Base-by-base conservation (phyloP, 2,797 vertebrate genomes). In the Emydoidea blandingii region DNA sequence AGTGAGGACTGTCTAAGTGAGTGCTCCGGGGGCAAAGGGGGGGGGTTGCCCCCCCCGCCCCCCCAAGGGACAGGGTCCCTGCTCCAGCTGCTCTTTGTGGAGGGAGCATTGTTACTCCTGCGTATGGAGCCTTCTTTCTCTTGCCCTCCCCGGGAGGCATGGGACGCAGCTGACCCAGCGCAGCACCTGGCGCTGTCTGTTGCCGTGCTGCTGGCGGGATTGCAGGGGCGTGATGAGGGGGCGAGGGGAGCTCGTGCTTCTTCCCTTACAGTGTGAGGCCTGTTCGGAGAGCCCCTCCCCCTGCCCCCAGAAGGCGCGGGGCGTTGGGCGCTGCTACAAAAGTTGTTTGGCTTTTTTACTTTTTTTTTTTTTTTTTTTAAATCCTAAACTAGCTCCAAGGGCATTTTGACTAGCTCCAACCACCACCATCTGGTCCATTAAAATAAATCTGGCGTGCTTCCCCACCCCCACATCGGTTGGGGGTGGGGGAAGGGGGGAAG, bases 341-440 rank as follows among this genome's bases (percentile, higher is more conserved):
- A 83, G 50, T 93, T 92, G 56, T 41, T 86, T 89, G 27, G 11
- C 27, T 88, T 83, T 87, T 89, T 76, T 50, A 50, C 49, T 50
- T 37, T n/a, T 2, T 41, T 79, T 85, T 74, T 68, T 37, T 57
- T 25, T 53, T 76, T 34, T 72, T n/a, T 49, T 14, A 50, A 44
- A 94, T 84, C 82, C 9, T 4, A 94, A 96, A 79, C 90, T 88
- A 81, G 2, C 93, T 96, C 94, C 96, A 97, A 95, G 97, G 96
- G 95, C 96, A 97, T 96, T 97, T 97, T 76, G 79, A 96, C 95
- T 96, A 95, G 93, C 95, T 96, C 94, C 97, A 97, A 94, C 96
- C 95, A 59, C 93, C 92, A 96, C 96, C 97, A 97, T 97, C 96
- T 97, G 97, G 97, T 97, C 95, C 96, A 93, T 97, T 95, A 96